These are phyloP conservation scores for Cochlearius cochlearius DNA, from an alignment of 2,113 vertebrate species.

Conservation along the genomic window DNA sequence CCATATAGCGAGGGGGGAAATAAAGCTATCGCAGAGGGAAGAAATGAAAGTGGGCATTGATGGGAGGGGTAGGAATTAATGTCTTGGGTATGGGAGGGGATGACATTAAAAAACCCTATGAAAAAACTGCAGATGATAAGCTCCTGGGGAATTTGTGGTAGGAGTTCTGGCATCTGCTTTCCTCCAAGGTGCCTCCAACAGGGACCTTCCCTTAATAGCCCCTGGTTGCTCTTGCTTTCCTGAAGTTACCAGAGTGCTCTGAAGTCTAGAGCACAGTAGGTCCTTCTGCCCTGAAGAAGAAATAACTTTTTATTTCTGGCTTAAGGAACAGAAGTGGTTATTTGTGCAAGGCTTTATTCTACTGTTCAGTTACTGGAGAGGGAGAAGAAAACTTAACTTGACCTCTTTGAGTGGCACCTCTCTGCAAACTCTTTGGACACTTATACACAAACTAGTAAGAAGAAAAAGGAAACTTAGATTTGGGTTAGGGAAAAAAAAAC, in stretches of 20 bases:
- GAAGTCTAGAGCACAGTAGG: neutral
- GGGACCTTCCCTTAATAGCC: neutral
- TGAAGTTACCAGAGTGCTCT: neutral
- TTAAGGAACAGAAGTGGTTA: neutral
- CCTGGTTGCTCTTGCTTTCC: neutral
- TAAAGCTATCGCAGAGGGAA: neutral
- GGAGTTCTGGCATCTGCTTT: neutral
- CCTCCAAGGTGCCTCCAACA: neutral
- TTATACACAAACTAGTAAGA: neutral
- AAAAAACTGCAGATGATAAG: neutral
- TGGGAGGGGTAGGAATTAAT: neutral
- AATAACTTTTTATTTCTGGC: neutral
- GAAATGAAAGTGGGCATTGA: neutral
- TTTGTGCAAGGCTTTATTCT: neutral
- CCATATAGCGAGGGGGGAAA: neutral
- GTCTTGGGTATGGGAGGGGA: neutral
- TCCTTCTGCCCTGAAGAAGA: neutral
- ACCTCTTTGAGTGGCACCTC: neutral
- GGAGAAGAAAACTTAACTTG: neutral
- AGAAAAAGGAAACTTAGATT: neutral
- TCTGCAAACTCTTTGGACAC: neutral
- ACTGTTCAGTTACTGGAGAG: neutral
- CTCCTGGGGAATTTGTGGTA: neutral
- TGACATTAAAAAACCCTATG: neutral
- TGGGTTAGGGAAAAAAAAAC: neutral